phyloP scores from a whole-genome alignment of 2,113 vertebrate species.

The Andinoacara biseriatus region DNA sequence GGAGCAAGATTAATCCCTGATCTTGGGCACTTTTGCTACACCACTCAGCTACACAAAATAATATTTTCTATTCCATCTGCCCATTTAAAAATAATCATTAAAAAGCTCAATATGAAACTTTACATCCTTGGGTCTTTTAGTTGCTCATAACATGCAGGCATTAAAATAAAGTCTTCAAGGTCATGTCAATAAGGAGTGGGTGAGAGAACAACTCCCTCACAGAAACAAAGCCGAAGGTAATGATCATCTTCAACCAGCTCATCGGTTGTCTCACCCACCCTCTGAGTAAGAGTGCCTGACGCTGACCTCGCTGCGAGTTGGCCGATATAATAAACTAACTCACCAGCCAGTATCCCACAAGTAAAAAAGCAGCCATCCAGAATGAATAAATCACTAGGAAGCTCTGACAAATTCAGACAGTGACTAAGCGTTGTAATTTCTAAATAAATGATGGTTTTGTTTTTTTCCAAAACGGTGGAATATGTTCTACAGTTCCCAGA shows the following conservation, averaged over 20 bases:
- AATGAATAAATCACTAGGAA: neutral
- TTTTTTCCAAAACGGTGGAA: constrained; percentile 2
- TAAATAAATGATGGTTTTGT: constrained; percentile 7
- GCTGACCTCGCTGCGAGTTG: constrained; percentile 45
- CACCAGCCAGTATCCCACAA: constrained; percentile 17
- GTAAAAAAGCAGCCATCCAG: constrained; percentile 49
- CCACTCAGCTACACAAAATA: neutral
- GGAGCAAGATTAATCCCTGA: neutral
- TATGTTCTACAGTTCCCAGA: neutral
- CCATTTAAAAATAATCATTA: neutral
- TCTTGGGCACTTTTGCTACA: neutral
- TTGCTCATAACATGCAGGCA: neutral
- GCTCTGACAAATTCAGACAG: constrained; percentile 28
- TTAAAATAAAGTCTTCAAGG: constrained; percentile 23
- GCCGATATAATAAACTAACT: constrained; percentile 19
- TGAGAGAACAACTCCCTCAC: neutral
- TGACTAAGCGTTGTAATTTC: constrained; percentile 46
- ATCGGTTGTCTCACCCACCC: constrained; percentile 36
- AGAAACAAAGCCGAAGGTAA: constrained; percentile 46
- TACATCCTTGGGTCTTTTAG: neutral
- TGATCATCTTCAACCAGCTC: constrained; percentile 52
- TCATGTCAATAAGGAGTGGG: constrained; percentile 25
- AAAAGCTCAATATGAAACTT: neutral
- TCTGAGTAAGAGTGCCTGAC: constrained; percentile 58
- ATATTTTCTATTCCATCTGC: neutral